phyloP scores from a whole-genome alignment of 2,113 vertebrate species.

The Ranitomeya imitator region DNA sequence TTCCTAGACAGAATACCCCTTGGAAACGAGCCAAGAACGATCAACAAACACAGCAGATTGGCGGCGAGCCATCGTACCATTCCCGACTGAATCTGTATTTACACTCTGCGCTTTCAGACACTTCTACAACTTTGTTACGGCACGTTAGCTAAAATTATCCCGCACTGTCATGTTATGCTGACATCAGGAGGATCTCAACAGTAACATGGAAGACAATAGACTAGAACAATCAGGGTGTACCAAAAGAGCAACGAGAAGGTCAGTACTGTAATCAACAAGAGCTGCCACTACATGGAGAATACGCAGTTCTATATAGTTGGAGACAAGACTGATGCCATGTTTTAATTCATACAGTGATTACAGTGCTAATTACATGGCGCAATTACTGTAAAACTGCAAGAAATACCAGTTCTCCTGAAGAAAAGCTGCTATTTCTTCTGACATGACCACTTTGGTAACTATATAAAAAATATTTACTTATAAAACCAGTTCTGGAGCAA shows the following conservation, averaged over 20 bases:
- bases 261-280: not conserved
- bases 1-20: conserved; percentile 53
- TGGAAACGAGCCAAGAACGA: conserved; percentile 26
- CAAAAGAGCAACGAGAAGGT: not conserved
- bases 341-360: not conserved
- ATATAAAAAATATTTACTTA: too few species aligned
- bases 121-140: conserved; percentile 1
- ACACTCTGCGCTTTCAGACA: conserved; percentile 39
- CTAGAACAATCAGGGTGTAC: not conserved
- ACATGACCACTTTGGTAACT: too few species aligned
- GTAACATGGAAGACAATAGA: not conserved
- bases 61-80: conserved; percentile 15
- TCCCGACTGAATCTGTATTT: conserved; percentile 21
- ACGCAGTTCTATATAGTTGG: too few species aligned
- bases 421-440: too few species aligned
- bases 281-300: too few species aligned
- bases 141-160: conserved; percentile 17
- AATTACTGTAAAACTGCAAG: not conserved
- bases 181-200: not conserved
- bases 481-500: too few species aligned
- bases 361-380: not conserved
- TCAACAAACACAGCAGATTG: conserved; percentile 44
- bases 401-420: too few species aligned
- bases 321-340: too few species aligned
- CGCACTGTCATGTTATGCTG: not conserved